Base-by-base conservation (phyloP, 2,113 vertebrate genomes). In the Donacobius atricapilla region DNA sequence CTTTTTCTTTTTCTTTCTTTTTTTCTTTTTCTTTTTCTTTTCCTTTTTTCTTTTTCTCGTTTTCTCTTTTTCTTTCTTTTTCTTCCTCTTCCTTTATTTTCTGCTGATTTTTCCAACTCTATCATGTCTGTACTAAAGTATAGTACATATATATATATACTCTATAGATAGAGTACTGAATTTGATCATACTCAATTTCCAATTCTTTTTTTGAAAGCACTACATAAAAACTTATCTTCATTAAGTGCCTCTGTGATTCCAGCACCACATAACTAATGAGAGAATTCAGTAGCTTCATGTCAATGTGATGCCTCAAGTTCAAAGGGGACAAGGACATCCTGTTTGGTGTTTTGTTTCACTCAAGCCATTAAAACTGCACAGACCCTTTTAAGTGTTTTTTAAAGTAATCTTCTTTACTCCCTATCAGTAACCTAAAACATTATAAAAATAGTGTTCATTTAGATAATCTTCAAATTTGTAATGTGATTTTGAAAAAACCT, bases 241-340 rank as follows among this genome's bases (percentile, higher is more conserved):
- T 95, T 96, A 97, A 96, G 69, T 95, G 97, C 96, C 97, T 95
- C 97, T 97, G 90, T 97, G 92, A 94, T 92, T 95, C 98, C 97
- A 98, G 91, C 95, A 98, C 95, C 96, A 90, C 94, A 97, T 97
- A 98, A 98, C 87, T 96, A 97, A 95, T 93, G 95, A 97, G 96
- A 97, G 89, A 95, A 95, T 96, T 97, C 89, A 89, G 97, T 98
- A 98, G 98, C 97, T 97, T 98, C 97, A 96, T 90, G 98, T 97
- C 98, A 96, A 83, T 88, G 96, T 97, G 98, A 98, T 98, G 98
- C 98, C 97, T 98, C 98, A 99, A 98, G 98, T 99, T 99, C 99
- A 99, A 99, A 99, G 98, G 97, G 97, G 98, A 94, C 47, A 82
- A 80, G 97, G 96, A 97, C 97, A 98, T 98, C 97, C 98, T 98